Evolutionary conservation across 2,113 vertebrate genomes (phyloP).

Genomic region (Ceyx margarethae): DNA sequence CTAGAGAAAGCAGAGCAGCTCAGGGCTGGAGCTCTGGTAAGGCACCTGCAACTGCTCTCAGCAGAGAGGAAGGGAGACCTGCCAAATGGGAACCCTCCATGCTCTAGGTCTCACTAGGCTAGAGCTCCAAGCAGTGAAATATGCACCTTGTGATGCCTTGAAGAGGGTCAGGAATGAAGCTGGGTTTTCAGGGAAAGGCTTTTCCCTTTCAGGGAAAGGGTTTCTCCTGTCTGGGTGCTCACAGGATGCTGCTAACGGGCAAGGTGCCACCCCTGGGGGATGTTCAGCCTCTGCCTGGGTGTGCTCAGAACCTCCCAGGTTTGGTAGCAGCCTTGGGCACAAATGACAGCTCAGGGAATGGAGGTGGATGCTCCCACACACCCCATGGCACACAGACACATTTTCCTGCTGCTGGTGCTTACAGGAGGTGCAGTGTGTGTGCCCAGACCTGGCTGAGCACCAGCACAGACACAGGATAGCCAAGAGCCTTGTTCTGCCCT

Average conservation of each 20-base stretch:
- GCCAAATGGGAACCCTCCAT: neutral
- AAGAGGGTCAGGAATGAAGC: neutral
- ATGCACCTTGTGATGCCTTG: neutral
- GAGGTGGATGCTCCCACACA: neutral
- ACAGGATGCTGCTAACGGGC: neutral
- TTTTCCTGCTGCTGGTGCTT: neutral
- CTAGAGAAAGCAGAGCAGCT: neutral
- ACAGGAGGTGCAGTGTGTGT: rapidly evolving
- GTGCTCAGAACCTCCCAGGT: neutral
- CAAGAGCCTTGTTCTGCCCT: rapidly evolving
- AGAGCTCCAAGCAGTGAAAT: neutral
- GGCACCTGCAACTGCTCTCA: neutral
- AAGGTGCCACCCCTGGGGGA: neutral
- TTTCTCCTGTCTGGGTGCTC: neutral
- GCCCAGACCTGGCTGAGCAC: rapidly evolving
- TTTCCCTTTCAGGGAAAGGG: too few relatives aligned
- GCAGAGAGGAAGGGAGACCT: neutral
- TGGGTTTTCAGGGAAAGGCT: neutral
- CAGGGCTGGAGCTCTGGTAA: neutral
- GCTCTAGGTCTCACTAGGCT: neutral
- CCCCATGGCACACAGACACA: neutral
- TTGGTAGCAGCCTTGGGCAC: neutral
- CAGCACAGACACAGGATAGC: neutral
- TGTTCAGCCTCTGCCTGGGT: neutral
- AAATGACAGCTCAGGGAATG: neutral